phyloP scores from a whole-genome alignment of 2,797 vertebrate genomes.

The Chloroceryle amazona region DNA sequence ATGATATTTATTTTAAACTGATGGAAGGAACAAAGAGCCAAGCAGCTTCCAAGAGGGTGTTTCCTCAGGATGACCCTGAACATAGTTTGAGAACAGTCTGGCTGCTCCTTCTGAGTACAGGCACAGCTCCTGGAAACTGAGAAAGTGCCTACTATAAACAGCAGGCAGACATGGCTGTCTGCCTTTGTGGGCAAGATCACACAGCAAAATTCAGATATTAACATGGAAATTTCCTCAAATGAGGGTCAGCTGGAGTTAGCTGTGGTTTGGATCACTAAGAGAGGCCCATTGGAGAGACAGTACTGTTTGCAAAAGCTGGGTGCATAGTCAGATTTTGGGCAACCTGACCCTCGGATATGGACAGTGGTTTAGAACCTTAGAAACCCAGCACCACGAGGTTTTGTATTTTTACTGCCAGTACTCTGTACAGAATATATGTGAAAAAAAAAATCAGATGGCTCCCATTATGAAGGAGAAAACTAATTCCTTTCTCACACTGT shows the following conservation, averaged over 20 bases:
- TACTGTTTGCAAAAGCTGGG: background rate
- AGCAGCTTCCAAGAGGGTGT: slow-evolving; percentile 27
- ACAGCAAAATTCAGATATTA: background rate
- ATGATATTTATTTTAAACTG: slow-evolving; percentile 5
- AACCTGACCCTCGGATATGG: background rate
- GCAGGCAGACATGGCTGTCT: background rate
- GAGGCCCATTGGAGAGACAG: background rate
- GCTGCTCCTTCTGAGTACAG: background rate
- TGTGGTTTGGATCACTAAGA: background rate
- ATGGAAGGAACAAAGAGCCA: slow-evolving; percentile 33
- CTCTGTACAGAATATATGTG: background rate
- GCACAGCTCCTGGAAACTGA: background rate
- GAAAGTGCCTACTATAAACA: background rate
- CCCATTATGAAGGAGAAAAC: background rate
- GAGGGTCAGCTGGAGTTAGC: background rate
- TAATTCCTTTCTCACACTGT: background rate
- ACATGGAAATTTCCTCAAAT: background rate
- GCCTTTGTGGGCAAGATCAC: background rate
- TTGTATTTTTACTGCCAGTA: background rate
- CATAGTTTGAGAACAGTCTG: background rate
- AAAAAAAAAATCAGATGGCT: background rate
- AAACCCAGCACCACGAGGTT: background rate
- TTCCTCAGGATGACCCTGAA: slow-evolving; percentile 10
- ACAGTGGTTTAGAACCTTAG: background rate
- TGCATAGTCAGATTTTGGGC: background rate